Evolutionary conservation across 2,113 vertebrate genomes (phyloP).

Genomic region (Hippocampus mohnikei): DNA sequence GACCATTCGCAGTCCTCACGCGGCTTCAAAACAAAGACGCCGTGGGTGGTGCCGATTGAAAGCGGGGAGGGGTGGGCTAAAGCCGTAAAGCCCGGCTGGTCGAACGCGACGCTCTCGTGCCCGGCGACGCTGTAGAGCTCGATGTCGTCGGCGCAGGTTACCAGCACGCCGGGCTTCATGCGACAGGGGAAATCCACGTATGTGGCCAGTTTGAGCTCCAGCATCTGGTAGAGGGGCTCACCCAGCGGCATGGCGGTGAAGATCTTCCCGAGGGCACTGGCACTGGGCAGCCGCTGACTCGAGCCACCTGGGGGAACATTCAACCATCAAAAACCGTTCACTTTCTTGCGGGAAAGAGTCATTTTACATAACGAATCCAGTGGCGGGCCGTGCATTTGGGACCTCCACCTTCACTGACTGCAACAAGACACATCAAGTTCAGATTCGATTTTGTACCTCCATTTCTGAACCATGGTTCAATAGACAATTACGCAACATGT

Average conservation of each 20-base stretch:
- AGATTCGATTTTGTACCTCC: too few relatives aligned
- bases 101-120: slow-evolving; percentile 67
- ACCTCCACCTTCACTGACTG: too few relatives aligned
- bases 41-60: slow-evolving; percentile 81
- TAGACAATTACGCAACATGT: too few relatives aligned
- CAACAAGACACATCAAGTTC: too few relatives aligned
- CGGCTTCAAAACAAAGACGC: slow-evolving; percentile 84
- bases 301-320: slow-evolving; percentile 77
- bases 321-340: not conserved
- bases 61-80: slow-evolving; percentile 87
- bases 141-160: slow-evolving; percentile 89
- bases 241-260: slow-evolving; percentile 86
- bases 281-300: slow-evolving; percentile 89
- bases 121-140: slow-evolving; percentile 80
- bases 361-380: too few relatives aligned
- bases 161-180: slow-evolving; percentile 86
- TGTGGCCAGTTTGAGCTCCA: slow-evolving; percentile 92
- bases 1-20: slow-evolving; percentile 13
- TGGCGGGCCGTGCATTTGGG: too few relatives aligned
- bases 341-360: not conserved
- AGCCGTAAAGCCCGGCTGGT: slow-evolving; percentile 84
- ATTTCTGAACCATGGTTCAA: too few relatives aligned
- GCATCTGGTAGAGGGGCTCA: slow-evolving; percentile 85
- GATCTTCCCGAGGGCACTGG: slow-evolving; percentile 91
- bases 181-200: slow-evolving; percentile 86